phyloP scores from a whole-genome alignment of 2,113 vertebrate species.

The Dromaius novaehollandiae region DNA sequence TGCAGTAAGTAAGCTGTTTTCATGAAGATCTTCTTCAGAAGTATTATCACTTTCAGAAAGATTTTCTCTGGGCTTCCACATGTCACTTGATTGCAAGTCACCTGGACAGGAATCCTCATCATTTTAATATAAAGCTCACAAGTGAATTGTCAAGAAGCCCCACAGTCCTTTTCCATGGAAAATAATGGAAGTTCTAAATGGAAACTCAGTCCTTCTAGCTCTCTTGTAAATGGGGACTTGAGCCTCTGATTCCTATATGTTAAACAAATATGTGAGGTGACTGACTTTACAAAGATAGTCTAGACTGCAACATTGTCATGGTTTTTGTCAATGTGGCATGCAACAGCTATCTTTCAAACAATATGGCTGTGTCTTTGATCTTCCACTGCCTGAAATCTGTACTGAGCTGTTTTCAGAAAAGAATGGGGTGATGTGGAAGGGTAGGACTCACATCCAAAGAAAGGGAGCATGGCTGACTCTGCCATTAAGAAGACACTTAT shows the following conservation, averaged over 20 bases:
- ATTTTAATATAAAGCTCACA: neutral
- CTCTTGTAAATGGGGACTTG: neutral
- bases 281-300: neutral
- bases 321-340: neutral
- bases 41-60: neutral
- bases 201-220: neutral
- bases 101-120: neutral
- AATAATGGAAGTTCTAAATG: neutral
- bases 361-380: neutral
- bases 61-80: neutral
- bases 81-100: neutral
- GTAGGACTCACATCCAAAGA: neutral
- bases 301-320: too few relatives aligned
- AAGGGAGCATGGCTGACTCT: neutral
- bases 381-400: neutral
- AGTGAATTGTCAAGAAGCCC: neutral
- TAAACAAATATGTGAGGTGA: neutral
- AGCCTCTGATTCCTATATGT: neutral
- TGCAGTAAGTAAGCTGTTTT: neutral
- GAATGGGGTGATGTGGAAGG: neutral
- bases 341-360: neutral
- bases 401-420: neutral
- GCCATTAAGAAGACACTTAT: neutral
- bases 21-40: neutral
- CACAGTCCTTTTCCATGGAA: neutral